phyloP scores from a whole-genome alignment of 2,113 vertebrate species.

The Dromiciops gliroides region DNA sequence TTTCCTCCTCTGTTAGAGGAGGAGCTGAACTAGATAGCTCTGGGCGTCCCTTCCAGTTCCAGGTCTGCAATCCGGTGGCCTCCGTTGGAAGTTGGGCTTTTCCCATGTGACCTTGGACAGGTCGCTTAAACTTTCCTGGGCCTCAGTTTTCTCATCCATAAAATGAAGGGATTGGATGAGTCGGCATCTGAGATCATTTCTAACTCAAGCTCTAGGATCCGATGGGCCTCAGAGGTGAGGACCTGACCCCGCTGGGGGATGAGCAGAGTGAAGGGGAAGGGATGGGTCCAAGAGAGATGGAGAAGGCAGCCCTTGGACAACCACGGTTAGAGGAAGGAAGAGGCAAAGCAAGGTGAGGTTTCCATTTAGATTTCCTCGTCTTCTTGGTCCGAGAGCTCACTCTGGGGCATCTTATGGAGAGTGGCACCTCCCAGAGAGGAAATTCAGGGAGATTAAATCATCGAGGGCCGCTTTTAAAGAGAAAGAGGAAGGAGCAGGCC shows the following conservation, averaged over 20 bases:
- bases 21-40: background rate
- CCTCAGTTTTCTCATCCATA: background rate
- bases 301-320: background rate
- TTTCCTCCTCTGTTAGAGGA: background rate
- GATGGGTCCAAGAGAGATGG: background rate
- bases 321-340: background rate
- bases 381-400: background rate
- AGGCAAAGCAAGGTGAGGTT: background rate
- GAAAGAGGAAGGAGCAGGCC: background rate
- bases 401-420: background rate
- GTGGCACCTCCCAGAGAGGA: background rate
- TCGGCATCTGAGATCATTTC: background rate
- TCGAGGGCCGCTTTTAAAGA: background rate
- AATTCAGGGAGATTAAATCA: background rate
- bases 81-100: background rate
- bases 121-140: background rate
- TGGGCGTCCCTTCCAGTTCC: background rate
- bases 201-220: background rate
- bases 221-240: background rate
- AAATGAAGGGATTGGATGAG: background rate
- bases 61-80: background rate
- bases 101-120: background rate
- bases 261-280: background rate
- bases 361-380: too few relatives aligned
- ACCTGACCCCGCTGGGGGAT: background rate